A percentile compares a stretch with the other conserved stretches of the same genome.
phyloP scores from a whole-genome alignment of 2,113 vertebrate species.

The Eclectus roratus region DNA sequence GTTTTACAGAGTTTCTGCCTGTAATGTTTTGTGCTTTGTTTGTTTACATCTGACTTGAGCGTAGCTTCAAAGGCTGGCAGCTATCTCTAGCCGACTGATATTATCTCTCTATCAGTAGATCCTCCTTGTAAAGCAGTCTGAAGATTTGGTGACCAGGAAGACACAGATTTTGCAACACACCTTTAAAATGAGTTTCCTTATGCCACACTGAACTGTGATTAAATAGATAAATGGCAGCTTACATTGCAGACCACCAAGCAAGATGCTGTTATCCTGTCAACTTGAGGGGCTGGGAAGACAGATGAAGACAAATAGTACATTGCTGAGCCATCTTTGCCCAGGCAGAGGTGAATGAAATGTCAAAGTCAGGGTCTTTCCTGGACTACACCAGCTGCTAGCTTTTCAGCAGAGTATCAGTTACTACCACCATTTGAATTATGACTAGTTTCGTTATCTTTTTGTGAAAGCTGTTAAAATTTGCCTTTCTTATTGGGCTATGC shows the following conservation, averaged over 20 bases:
- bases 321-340: background rate
- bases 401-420: background rate
- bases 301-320: slow-evolving; percentile 40
- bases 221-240: slow-evolving; percentile 34
- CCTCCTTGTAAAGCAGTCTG: background rate
- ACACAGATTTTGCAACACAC: background rate
- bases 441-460: slow-evolving; percentile 23
- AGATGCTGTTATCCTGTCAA: background rate
- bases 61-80: slow-evolving; percentile 36
- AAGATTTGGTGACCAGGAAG: background rate
- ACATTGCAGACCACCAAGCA: slow-evolving; percentile 20
- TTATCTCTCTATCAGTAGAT: background rate
- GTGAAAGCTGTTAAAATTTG: slow-evolving; percentile 41
- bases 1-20: slow-evolving; percentile 51
- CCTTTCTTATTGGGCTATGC: background rate
- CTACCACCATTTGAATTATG: slow-evolving; percentile 5
- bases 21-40: slow-evolving; percentile 50
- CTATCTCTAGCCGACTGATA: background rate
- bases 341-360: slow-evolving; percentile 20
- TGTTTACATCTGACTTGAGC: slow-evolving; percentile 49
- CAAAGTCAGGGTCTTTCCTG: background rate
- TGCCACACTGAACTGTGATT: background rate
- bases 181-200: slow-evolving; percentile 30
- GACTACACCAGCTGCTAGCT: background rate
- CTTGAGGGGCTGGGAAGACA: background rate